Percentiles rank a stretch among this genome's conserved stretches.
phyloP scores from a whole-genome alignment of 2,888 invertebrate species.

The Tiliacea citrago region DNA sequence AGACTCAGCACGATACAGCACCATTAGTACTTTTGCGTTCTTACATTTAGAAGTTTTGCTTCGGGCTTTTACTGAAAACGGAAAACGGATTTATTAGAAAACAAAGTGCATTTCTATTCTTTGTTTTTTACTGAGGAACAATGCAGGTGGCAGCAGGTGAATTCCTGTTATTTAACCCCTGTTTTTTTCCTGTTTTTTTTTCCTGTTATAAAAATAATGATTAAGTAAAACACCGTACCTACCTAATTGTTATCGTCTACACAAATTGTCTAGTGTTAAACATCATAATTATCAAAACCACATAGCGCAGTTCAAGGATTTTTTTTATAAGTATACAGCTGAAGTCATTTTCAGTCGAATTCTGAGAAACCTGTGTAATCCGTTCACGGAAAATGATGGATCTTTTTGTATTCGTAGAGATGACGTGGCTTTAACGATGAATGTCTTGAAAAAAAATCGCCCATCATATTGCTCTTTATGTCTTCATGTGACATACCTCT shows the following conservation, averaged over 20 bases:
- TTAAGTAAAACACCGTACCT: background rate
- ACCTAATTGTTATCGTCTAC: background rate
- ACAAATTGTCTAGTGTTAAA: background rate
- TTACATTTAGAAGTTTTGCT: slow-evolving; percentile 36
- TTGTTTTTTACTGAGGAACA: slow-evolving; percentile 16
- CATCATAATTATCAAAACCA: slow-evolving; percentile 3
- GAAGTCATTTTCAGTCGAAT: slow-evolving; percentile 33
- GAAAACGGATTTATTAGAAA: slow-evolving; percentile 27
- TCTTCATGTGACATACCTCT: background rate
- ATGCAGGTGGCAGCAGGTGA: background rate
- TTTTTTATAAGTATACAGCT: background rate
- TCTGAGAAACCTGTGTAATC: slow-evolving; percentile 37
- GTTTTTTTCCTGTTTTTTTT: too few species aligned
- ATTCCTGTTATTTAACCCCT: background rate
- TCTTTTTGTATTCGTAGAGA: slow-evolving; percentile 27
- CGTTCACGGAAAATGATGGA: slow-evolving; percentile 9
- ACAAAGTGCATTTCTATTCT: slow-evolving; percentile 23
- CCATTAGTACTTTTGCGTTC: slow-evolving; percentile 42
- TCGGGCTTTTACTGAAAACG: slow-evolving; percentile 47
- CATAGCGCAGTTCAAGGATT: slow-evolving; percentile 8
- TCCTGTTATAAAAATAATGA: too few species aligned
- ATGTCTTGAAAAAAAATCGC: slow-evolving; percentile 13
- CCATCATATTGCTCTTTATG: background rate
- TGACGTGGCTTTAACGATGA: slow-evolving; percentile 21
- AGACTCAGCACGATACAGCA: slow-evolving; percentile 37